Evolutionary conservation across 2,797 vertebrate species (phyloP).

Genomic region (Myotis vivesi): DNA sequence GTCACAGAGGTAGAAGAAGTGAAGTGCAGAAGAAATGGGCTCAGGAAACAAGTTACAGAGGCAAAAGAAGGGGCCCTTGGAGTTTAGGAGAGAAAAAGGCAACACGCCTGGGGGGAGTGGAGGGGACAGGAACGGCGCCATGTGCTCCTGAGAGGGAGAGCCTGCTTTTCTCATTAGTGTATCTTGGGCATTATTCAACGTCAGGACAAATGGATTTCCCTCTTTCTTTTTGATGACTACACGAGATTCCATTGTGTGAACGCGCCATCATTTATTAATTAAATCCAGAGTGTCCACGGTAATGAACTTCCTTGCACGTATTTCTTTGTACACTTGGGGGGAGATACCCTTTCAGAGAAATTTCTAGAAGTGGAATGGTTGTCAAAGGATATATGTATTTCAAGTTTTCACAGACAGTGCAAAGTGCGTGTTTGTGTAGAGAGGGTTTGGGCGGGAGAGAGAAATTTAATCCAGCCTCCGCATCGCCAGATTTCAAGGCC

Average conservation of each 20-base stretch:
- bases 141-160: background rate
- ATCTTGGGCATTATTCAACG: constrained; percentile 29
- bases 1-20: background rate
- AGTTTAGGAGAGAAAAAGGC: background rate
- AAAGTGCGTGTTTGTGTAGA: background rate
- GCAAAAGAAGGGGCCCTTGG: background rate
- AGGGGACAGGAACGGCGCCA: background rate
- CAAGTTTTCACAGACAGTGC: background rate
- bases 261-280: background rate
- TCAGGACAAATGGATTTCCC: constrained; percentile 10
- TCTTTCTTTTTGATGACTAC: constrained; percentile 26
- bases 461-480: background rate
- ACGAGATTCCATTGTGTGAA: background rate
- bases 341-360: background rate
- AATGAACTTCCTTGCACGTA: background rate
- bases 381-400: background rate
- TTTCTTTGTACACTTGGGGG: background rate
- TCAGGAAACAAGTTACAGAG: background rate
- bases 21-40: background rate
- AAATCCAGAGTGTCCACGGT: background rate
- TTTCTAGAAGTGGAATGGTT: background rate
- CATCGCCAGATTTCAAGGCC: background rate
- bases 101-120: background rate
- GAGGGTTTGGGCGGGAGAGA: background rate
- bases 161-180: constrained; percentile 19